phyloP scores from a whole-genome alignment of 2,888 invertebrate species.

The Machimus atricapillus region DNA sequence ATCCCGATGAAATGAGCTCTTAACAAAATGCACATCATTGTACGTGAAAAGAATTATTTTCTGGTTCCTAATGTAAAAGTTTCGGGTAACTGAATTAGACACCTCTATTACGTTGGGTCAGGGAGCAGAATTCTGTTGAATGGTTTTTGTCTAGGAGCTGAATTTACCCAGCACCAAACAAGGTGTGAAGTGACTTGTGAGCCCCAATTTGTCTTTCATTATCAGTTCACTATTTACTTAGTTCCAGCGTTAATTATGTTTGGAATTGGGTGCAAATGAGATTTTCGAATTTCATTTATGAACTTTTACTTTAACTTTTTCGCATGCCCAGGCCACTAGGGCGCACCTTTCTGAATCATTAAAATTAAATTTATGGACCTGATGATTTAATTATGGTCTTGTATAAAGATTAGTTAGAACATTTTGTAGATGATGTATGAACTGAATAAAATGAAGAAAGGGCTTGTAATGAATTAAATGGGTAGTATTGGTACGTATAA shows the following conservation, averaged over 20 bases:
- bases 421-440: not conserved
- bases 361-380: not conserved
- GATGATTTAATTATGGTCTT: not conserved
- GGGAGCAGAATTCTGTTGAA: not conserved
- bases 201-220: slow-evolving; percentile 32
- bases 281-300: slow-evolving; percentile 15
- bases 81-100: slow-evolving; percentile 31
- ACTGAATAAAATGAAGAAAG: not conserved
- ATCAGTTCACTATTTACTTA: slow-evolving; percentile 29
- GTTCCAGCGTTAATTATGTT: slow-evolving; percentile 17
- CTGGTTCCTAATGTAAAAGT: slow-evolving; percentile 20
- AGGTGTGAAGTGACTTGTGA: slow-evolving; percentile 27
- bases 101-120: slow-evolving; percentile 27
- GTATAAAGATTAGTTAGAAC: not conserved
- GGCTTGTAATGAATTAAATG: not conserved
- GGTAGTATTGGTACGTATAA: too few species aligned
- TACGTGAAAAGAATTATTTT: not conserved
- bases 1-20: not conserved
- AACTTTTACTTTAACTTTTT: slow-evolving; percentile 1
- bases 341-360: not conserved
- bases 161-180: slow-evolving; percentile 17
- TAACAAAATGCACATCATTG: not conserved
- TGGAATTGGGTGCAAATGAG: slow-evolving; percentile 32
- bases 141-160: not conserved
- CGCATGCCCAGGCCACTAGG: not conserved